Conservation (phyloP, 2,113 vertebrate species). For the Mirounga angustirostris region DNA sequence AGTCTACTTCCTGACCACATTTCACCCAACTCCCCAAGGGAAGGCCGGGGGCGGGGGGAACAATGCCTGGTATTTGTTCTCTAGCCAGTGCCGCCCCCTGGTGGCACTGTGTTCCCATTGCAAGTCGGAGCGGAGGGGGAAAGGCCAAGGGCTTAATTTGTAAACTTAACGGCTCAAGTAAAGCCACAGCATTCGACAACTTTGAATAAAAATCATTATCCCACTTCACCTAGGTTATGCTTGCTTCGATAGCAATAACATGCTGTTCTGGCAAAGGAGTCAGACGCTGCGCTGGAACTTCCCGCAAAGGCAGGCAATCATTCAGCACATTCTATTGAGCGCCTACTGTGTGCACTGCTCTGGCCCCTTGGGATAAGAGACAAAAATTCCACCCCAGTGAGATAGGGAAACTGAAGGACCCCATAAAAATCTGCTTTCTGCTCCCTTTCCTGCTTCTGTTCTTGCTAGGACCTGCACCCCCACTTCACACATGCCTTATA, state of each 20-base stretch:
- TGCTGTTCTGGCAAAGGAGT: not conserved
- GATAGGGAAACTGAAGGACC: not conserved
- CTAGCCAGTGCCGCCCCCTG: not conserved
- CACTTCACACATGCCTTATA: not conserved
- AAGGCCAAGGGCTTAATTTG: no score
- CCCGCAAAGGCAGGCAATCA: not conserved
- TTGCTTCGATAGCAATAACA: not conserved
- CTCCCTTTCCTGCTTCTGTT: not conserved
- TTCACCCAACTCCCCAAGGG: not conserved
- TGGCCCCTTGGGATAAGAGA: not conserved
- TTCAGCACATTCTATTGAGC: not conserved
- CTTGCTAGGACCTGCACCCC: not conserved
- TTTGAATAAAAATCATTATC: not conserved
- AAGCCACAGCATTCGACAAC: not conserved
- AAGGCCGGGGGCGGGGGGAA: not conserved
- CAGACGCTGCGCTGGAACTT: not conserved
- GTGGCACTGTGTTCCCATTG: not conserved
- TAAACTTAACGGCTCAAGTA: not conserved
- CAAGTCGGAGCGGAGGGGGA: not conserved
- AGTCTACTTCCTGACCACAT: not conserved
- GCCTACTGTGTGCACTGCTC: not conserved
- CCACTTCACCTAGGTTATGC: not conserved
- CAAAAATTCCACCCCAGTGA: not conserved
- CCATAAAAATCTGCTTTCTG: not conserved
- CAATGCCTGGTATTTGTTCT: fast-evolving